A percentile compares a stretch with the other conserved stretches of the same genome.
These are phyloP conservation scores for Oasisia sp. DNA, from an alignment of 2,888 invertebrate genomes.

Conservation along the genomic window DNA sequence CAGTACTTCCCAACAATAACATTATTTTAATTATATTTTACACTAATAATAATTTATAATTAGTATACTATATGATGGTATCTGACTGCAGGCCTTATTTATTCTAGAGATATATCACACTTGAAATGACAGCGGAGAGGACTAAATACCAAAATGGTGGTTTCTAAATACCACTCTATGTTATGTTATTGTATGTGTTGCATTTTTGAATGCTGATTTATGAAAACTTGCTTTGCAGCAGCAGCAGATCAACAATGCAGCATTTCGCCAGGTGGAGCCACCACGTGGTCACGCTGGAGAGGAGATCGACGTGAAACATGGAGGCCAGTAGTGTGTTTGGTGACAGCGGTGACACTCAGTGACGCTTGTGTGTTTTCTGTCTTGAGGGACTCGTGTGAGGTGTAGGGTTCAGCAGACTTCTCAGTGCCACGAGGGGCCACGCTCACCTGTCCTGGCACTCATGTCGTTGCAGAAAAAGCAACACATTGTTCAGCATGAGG, in stretches of 20 bases:
- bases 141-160: too few species aligned
- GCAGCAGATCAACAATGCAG: neutral
- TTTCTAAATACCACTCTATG: neutral
- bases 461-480: too few species aligned
- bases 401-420: neutral
- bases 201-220: neutral
- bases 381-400: neutral
- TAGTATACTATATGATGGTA: too few species aligned
- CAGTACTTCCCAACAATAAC: too few species aligned
- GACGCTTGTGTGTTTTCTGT: neutral
- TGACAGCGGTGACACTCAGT: neutral
- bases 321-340: slow-evolving; percentile 13
- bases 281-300: neutral
- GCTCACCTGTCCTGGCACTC: neutral
- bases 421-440: neutral
- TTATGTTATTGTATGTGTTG: neutral
- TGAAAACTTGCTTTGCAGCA: neutral
- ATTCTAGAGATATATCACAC: too few species aligned
- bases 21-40: too few species aligned
- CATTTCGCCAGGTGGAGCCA: neutral
- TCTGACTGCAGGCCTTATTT: too few species aligned
- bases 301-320: neutral
- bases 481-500: neutral
- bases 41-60: too few species aligned
- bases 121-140: too few species aligned